Evolutionary conservation across 2,113 vertebrate genomes (phyloP).

Genomic region (Cottus gobio): DNA sequence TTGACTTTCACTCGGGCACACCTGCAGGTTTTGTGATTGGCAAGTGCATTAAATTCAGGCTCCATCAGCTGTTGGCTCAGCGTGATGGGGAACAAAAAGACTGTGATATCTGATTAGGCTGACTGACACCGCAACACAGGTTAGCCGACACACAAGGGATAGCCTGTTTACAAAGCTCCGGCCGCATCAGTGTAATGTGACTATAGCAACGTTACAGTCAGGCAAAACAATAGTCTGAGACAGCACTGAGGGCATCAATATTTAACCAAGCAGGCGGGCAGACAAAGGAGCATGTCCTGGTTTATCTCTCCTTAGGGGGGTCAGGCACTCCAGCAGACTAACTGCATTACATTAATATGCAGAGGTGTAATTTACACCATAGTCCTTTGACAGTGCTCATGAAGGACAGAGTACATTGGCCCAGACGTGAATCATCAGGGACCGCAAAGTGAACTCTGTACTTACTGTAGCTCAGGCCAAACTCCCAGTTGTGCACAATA

Average conservation of each 20-base stretch:
- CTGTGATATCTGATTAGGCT: conserved; percentile 59
- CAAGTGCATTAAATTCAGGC: conserved; percentile 61
- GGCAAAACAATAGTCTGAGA: conserved; percentile 57
- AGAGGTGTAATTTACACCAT: conserved; percentile 55
- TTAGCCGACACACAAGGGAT: conserved; percentile 54
- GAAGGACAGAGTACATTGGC: conserved; percentile 19
- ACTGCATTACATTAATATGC: conserved; percentile 63
- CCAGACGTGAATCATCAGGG: not conserved
- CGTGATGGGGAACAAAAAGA: conserved; percentile 51
- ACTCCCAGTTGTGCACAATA: not conserved
- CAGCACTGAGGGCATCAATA: conserved; percentile 59
- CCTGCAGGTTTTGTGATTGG: conserved; percentile 57
- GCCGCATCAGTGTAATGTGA: conserved; percentile 42
- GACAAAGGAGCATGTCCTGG: conserved; percentile 48
- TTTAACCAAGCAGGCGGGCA: conserved; percentile 57
- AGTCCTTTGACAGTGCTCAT: conserved; percentile 40
- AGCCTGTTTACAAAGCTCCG: conserved; percentile 56
- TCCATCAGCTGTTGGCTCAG: conserved; percentile 52
- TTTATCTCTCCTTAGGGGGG: conserved; percentile 52
- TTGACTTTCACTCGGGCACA: conserved; percentile 18
- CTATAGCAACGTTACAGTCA: conserved; percentile 39
- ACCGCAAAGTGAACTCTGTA: not conserved
- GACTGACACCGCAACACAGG: conserved; percentile 56
- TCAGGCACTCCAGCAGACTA: conserved; percentile 36
- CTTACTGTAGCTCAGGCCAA: not conserved